Conservation (phyloP, 2,113 vertebrate genomes). For the Echinops telfairi region DNA sequence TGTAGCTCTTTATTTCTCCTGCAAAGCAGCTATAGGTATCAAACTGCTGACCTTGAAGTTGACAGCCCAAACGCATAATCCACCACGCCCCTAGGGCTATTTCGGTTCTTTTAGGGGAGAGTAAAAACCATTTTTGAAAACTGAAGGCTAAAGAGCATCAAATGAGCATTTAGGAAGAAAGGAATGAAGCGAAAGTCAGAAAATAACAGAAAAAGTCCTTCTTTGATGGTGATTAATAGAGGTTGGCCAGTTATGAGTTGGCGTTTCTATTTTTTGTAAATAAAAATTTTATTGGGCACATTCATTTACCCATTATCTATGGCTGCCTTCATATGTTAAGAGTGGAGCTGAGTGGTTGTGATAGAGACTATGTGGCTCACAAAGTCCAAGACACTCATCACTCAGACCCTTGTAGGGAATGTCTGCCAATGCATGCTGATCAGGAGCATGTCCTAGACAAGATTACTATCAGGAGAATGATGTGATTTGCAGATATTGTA, state of each 20-base stretch:
- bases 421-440: not conserved
- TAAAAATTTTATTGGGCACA: not conserved
- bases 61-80: too few relatives aligned
- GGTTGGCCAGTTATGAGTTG: not conserved
- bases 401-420: not conserved
- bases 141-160: not conserved
- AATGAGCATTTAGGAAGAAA: conserved; percentile 43
- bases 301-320: not conserved
- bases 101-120: not conserved
- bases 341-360: conserved; percentile 16
- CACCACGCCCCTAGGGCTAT: not conserved
- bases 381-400: conserved; percentile 6
- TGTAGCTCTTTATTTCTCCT: too few relatives aligned
- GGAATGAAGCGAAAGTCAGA: not conserved
- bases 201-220: not conserved
- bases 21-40: too few relatives aligned
- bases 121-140: conserved; percentile 12
- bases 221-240: not conserved
- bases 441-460: not conserved
- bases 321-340: not conserved
- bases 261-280: not conserved
- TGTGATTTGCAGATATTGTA: not conserved
- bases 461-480: not conserved
- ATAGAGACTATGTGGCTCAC: not conserved
- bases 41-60: too few relatives aligned